Base-by-base conservation (phyloP, 53 echinoderm and acorn worm species). In the Crossaster papposus region DNA sequence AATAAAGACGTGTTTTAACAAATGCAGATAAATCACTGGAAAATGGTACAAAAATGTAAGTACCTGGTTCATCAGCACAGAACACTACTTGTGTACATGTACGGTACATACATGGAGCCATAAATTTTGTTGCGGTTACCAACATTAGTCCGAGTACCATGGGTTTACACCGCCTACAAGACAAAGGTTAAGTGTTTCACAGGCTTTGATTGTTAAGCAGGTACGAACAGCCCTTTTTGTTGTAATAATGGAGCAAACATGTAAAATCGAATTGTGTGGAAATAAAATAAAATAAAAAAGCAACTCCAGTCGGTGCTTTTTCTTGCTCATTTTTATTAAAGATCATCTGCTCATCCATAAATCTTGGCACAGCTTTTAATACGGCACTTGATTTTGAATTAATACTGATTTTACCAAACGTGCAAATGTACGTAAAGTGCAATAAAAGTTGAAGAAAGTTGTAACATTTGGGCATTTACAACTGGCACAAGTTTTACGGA, bases 1-100 rank as follows among this genome's bases (percentile, higher is more conserved):
- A 77, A 87, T 87, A 87, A 87, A 86, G 75, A 75, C 20, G 54
- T 58, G 77, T 77, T 87, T 87, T 87, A n/a, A 87, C 76, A 63
- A 62, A 62, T 64, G 54, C 77, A 74, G 74, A 58, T 87, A 87
- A 77, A 87, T 87, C 77, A 38, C 63, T 15, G 58, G 11, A 55
- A 80, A 80, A 31, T 9, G 11, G 51, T 10, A 3, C 33, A 81
- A 83, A n/a, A 83, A 51, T 70, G 23, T 22, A 33, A 23, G 62
- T 35, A 8, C 54, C 58, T 11, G 17, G 15, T 20, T 58, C 22
- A 22, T 58, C 22, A 22, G 18, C 22, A 32, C 54, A 28, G 34
- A 24, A 35, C 50, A 64, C 37, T 82, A 14, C 26, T 36, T 15
- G 55, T 54, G n/a, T 28, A 29, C 20, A 30, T 58, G 35, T 64